Evolutionary conservation across 2,888 invertebrate genomes (phyloP).

Genomic region (Altica lythri): DNA sequence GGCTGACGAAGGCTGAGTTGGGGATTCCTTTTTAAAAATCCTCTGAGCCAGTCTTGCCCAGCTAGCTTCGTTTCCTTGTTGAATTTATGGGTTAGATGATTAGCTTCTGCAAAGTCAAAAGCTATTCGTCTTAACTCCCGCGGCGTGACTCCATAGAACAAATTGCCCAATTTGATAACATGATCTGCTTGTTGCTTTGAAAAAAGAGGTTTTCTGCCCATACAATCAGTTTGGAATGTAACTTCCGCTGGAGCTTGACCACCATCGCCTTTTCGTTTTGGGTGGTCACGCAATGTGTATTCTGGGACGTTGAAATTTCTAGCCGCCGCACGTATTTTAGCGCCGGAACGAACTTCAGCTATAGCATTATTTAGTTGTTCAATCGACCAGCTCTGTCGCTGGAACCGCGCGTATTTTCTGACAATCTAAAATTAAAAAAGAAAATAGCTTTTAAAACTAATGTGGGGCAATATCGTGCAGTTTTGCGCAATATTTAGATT

Average conservation of each 20-base stretch:
- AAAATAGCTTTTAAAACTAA: too few species aligned
- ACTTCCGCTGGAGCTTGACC: background rate
- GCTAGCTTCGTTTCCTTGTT: conserved; percentile 11
- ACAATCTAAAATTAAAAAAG: too few species aligned
- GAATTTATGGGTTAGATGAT: conserved; percentile 10
- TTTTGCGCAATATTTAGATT: too few species aligned
- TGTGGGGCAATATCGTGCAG: too few species aligned
- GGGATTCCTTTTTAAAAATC: conserved; percentile 24
- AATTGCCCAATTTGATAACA: conserved; percentile 26
- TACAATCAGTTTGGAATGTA: conserved; percentile 9
- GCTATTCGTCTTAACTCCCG: conserved; percentile 23
- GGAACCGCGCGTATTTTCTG: too few species aligned
- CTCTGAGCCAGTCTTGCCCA: background rate
- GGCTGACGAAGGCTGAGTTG: conserved; percentile 25
- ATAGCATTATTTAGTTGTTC: conserved; percentile 10
- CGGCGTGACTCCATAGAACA: conserved; percentile 26
- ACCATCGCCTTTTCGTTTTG: conserved; percentile 10
- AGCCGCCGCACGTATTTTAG: conserved; percentile 13
- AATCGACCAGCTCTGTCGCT: too few species aligned
- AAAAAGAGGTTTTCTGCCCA: conserved; percentile 22
- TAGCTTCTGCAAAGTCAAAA: conserved; percentile 26
- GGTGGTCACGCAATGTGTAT: background rate
- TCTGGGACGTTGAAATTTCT: conserved; percentile 27
- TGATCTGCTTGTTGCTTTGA: conserved; percentile 26
- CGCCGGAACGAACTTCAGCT: conserved; percentile 13